phyloP scores from a whole-genome alignment of 2,113 vertebrate species.

The Odontesthes bonariensis region DNA sequence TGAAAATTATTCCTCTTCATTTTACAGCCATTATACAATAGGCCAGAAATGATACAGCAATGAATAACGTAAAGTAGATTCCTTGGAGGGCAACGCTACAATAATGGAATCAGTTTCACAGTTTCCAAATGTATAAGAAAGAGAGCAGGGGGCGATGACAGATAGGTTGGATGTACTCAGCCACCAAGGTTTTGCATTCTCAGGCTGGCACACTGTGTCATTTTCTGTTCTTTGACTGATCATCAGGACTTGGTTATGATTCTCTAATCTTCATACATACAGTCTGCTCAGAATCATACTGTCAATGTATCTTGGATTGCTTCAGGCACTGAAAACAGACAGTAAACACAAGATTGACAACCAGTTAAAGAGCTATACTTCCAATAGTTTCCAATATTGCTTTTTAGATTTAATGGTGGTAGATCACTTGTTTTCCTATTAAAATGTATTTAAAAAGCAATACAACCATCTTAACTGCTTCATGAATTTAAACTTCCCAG shows the following conservation, averaged over 20 bases:
- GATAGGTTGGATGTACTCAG: constrained; percentile 8
- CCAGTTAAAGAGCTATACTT: too few relatives aligned
- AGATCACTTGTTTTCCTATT: too few relatives aligned
- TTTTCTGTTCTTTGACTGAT: constrained; percentile 5
- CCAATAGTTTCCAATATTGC: too few relatives aligned
- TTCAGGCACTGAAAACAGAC: too few relatives aligned
- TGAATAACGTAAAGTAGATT: constrained; percentile 54
- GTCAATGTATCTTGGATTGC: too few relatives aligned
- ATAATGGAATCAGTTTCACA: constrained; percentile 62
- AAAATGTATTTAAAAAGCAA: too few relatives aligned
- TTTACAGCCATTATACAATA: constrained; percentile 59
- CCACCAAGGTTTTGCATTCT: constrained; percentile 30
- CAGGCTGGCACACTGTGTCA: not conserved
- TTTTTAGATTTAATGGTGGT: too few relatives aligned
- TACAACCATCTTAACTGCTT: too few relatives aligned
- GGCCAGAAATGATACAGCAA: constrained; percentile 70
- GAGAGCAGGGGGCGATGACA: constrained; percentile 5
- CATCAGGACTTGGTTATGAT: too few relatives aligned
- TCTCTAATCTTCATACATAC: not conserved
- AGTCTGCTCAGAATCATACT: not conserved
- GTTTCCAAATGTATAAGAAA: constrained; percentile 43
- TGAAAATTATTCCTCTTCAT: constrained; percentile 26
- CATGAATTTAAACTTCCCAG: too few relatives aligned
- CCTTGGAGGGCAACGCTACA: constrained; percentile 26
- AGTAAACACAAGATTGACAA: too few relatives aligned